These are phyloP conservation scores for Corythoichthys haematopterus DNA, from an alignment of 2,113 vertebrate species.

Conservation along the genomic window DNA sequence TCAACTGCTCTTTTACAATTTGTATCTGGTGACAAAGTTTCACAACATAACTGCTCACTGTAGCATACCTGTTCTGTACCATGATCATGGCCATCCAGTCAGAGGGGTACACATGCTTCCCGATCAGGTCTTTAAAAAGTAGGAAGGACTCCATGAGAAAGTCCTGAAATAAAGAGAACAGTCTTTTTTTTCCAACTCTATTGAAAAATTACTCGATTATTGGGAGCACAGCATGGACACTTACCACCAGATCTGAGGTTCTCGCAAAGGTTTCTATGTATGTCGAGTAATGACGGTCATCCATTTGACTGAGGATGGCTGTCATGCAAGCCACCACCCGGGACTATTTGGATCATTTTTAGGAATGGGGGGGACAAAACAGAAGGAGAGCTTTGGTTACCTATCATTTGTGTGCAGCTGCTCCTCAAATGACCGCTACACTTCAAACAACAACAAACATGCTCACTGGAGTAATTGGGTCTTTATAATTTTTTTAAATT, in stretches of 20 bases:
- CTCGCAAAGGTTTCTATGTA: constrained; percentile 91
- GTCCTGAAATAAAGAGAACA: constrained; percentile 73
- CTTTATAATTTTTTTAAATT: no score
- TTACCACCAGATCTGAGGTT: constrained; percentile 87
- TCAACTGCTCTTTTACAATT: neutral
- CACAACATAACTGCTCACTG: neutral
- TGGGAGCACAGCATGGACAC: constrained; percentile 35
- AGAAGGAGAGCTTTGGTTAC: neutral
- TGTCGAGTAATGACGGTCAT: constrained; percentile 82
- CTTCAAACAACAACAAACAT: constrained; percentile 14
- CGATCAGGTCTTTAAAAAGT: constrained; percentile 93
- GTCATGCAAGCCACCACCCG: constrained; percentile 97
- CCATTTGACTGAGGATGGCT: constrained; percentile 93
- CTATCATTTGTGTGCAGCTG: neutral
- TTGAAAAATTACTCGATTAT: neutral
- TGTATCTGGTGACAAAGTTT: neutral
- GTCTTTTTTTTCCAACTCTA: neutral
- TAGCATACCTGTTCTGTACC: constrained; percentile 91
- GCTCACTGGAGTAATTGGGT: neutral
- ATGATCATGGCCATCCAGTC: constrained; percentile 99
- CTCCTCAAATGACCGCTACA: constrained; percentile 6
- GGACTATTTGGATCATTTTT: constrained; percentile 68
- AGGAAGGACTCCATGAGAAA: constrained; percentile 97
- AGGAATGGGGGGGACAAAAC: neutral
- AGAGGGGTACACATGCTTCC: constrained; percentile 90